phyloP scores from a whole-genome alignment of 2,888 invertebrate species.

The Volucella bombylans region DNA sequence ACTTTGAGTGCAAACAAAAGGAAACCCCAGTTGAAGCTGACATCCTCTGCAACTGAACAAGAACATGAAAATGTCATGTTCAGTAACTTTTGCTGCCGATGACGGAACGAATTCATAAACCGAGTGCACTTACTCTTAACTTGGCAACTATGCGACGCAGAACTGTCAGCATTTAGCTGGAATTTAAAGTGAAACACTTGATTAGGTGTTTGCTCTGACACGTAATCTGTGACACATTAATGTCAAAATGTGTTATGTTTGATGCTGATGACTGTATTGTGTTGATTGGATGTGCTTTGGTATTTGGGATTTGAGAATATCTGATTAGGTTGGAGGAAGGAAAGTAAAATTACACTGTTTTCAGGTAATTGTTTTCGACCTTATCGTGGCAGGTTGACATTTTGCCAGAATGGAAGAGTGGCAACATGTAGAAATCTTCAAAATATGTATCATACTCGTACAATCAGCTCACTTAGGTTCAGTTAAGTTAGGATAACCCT shows the following conservation, averaged over 20 bases:
- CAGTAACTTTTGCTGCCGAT: constrained; percentile 26
- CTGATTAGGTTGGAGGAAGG: too few relatives aligned
- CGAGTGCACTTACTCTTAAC: constrained; percentile 41
- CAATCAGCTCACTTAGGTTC: too few relatives aligned
- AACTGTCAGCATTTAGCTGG: neutral
- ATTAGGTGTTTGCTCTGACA: constrained; percentile 36
- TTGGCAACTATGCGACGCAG: neutral
- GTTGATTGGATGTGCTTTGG: neutral
- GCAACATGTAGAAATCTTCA: too few relatives aligned
- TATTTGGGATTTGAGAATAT: too few relatives aligned
- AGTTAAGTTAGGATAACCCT: too few relatives aligned
- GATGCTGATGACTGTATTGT: neutral
- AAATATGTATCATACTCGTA: too few relatives aligned
- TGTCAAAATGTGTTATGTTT: constrained; percentile 28
- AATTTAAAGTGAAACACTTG: constrained; percentile 24
- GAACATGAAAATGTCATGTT: constrained; percentile 33
- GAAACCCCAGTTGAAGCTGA: constrained; percentile 39
- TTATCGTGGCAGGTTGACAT: too few relatives aligned
- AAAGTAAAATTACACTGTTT: too few relatives aligned
- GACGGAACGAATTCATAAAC: constrained; percentile 20
- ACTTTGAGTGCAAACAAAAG: constrained; percentile 47
- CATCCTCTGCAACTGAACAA: constrained; percentile 27
- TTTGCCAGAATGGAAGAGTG: too few relatives aligned
- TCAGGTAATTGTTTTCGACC: too few relatives aligned
- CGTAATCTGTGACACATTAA: constrained; percentile 49